A percentile compares a stretch with the other conserved stretches of the same genome.
Conservation (phyloP, 2,888 invertebrate species). For the Drosophila colorata region DNA sequence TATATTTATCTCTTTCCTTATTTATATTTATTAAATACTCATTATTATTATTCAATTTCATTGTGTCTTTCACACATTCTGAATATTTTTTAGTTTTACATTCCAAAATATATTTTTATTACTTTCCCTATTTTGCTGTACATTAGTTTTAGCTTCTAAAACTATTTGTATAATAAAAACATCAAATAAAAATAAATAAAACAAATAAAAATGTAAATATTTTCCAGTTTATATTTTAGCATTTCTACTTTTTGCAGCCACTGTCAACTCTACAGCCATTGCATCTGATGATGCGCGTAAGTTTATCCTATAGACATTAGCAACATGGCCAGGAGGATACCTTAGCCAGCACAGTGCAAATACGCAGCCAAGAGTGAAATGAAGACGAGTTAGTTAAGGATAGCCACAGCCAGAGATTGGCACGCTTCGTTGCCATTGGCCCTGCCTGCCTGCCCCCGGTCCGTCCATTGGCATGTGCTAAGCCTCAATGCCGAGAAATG, state of each 20-base stretch:
- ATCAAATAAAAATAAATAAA: no score
- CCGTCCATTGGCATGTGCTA: conserved; percentile 51
- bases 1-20: no score
- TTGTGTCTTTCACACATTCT: no score
- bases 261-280: conserved; percentile 56
- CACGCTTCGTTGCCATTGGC: conserved; percentile 59
- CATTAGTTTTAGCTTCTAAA: no score
- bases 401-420: conserved; percentile 67
- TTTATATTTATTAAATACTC: no score
- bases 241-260: neutral
- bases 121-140: no score
- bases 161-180: no score
- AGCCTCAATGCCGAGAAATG: conserved; percentile 32
- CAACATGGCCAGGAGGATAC: conserved; percentile 57
- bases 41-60: no score
- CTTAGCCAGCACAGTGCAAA: conserved; percentile 56
- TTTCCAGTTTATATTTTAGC: neutral
- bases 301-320: conserved; percentile 66
- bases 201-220: no score
- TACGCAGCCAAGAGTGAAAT: conserved; percentile 80
- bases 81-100: no score
- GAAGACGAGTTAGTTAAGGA: conserved; percentile 80
- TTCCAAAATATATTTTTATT: no score
- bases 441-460: neutral
- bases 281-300: conserved; percentile 43